Conservation (phyloP, 2,113 vertebrate genomes). For the Phalacrocorax pelagicus region DNA sequence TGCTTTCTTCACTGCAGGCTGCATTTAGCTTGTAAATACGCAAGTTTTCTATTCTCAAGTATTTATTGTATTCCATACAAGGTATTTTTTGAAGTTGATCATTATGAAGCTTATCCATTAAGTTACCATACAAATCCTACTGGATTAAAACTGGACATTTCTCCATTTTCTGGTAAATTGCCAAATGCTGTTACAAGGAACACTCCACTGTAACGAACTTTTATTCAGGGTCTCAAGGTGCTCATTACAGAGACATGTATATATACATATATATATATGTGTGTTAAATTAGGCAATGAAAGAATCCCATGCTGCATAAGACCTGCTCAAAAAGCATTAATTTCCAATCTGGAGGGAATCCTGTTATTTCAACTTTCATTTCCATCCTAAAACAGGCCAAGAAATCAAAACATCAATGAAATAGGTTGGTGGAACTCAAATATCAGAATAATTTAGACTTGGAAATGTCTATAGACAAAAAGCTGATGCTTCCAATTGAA, state of each 20-base stretch:
- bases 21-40: neutral
- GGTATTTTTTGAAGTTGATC: neutral
- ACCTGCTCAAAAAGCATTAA: conserved; percentile 17
- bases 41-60: neutral
- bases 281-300: neutral
- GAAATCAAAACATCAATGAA: conserved; percentile 47
- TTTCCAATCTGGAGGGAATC: conserved; percentile 18
- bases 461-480: neutral
- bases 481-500: neutral
- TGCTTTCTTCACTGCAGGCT: neutral
- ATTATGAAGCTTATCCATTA: neutral
- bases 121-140: neutral
- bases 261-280: neutral
- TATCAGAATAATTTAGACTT: neutral
- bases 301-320: neutral
- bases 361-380: conserved; percentile 25
- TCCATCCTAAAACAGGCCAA: neutral
- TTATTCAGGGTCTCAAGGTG: neutral
- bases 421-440: conserved; percentile 3
- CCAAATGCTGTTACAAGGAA: conserved; percentile 33
- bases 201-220: conserved; percentile 10
- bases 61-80: conserved; percentile 1
- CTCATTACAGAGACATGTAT: neutral
- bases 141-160: conserved; percentile 14
- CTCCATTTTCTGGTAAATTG: neutral